Percentiles rank a stretch among this genome's conserved stretches.
Evolutionary conservation across 2,113 vertebrate genomes (phyloP).

Genomic region (Elanus axillaris): DNA sequence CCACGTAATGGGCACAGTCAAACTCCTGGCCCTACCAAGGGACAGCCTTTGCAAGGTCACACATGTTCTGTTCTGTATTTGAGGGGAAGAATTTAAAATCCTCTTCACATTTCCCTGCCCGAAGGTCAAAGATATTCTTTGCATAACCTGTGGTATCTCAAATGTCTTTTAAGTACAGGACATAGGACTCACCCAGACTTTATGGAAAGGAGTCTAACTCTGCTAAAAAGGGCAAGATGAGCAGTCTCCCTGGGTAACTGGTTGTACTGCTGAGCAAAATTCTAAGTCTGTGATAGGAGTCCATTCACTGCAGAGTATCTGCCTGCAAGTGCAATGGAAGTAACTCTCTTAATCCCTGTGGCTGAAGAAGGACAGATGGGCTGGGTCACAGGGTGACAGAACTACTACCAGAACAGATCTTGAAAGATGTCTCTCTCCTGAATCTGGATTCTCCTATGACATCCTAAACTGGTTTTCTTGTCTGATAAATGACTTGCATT

Average conservation of each 20-base stretch:
- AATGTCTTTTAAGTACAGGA: background rate
- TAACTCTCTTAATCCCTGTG: background rate
- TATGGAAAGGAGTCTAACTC: background rate
- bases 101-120: background rate
- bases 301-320: background rate
- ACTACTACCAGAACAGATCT: background rate
- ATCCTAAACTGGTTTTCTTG: background rate
- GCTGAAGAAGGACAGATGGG: background rate
- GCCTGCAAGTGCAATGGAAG: background rate
- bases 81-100: background rate
- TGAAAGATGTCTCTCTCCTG: background rate
- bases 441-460: background rate
- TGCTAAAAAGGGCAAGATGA: background rate
- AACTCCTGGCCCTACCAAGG: background rate
- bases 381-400: background rate
- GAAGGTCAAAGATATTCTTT: background rate
- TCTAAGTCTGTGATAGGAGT: background rate
- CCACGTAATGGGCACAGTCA: background rate
- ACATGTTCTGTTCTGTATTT: background rate
- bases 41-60: slow-evolving; percentile 6
- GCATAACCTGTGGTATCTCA: background rate
- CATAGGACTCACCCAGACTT: background rate
- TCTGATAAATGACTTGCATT: background rate
- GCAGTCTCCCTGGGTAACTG: background rate
- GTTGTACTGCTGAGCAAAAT: background rate